A percentile compares a stretch with the other conserved stretches of the same genome.
phyloP scores from a whole-genome alignment of 2,888 invertebrate species.

The Tinea trinotella region DNA sequence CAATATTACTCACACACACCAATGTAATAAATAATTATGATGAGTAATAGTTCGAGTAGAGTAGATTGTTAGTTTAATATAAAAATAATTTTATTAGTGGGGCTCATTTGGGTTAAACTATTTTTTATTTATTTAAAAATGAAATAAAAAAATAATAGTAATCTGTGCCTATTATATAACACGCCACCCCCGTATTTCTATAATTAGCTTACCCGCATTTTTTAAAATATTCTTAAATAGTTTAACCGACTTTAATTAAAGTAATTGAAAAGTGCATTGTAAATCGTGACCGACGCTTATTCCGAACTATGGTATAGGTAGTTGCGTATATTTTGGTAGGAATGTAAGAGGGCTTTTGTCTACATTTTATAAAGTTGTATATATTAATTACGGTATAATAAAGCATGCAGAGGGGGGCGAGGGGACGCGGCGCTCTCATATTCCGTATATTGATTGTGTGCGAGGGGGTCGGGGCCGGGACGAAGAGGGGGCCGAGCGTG shows the following conservation, averaged over 20 bases:
- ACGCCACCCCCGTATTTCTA: no score
- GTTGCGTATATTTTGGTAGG: slow-evolving; percentile 20
- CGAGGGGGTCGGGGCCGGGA: slow-evolving; percentile 48
- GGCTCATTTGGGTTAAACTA: slow-evolving; percentile 14
- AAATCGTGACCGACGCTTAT: slow-evolving; percentile 14
- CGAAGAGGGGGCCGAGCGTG: slow-evolving; percentile 71
- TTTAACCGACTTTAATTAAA: not conserved
- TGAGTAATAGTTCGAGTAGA: slow-evolving; percentile 5
- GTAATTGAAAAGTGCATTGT: not conserved
- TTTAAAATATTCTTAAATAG: not conserved
- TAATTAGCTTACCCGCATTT: no score
- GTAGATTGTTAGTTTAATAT: slow-evolving; percentile 13
- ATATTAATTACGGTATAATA: slow-evolving; percentile 71
- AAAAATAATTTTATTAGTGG: slow-evolving; percentile 2
- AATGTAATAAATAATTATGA: not conserved
- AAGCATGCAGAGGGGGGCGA: slow-evolving; percentile 57
- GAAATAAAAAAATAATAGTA: no score
- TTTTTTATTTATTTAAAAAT: no score
- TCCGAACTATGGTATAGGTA: not conserved
- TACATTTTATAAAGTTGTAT: slow-evolving; percentile 68
- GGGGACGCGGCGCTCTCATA: slow-evolving; percentile 69
- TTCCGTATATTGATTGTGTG: slow-evolving; percentile 74
- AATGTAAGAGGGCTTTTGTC: slow-evolving; percentile 44
- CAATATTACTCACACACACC: slow-evolving; percentile 5
- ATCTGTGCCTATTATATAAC: no score